Conservation (phyloP, 2,113 vertebrate species). For the Datnioides undecimradiatus region DNA sequence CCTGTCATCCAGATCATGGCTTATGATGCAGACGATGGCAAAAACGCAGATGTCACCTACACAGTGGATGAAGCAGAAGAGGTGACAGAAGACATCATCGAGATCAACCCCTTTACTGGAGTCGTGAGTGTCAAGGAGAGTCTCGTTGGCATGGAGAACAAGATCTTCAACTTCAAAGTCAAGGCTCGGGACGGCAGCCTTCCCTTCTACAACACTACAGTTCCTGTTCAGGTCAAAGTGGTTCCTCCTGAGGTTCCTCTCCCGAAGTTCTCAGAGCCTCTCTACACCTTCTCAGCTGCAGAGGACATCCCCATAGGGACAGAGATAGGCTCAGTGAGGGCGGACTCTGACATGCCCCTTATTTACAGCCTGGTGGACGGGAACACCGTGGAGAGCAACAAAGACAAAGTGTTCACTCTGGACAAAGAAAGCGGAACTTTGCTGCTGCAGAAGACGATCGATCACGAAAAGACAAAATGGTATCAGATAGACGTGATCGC, state of each 20-base stretch:
- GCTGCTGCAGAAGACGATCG: constrained; percentile 90
- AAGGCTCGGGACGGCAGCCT: constrained; percentile 93
- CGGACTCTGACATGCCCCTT: constrained; percentile 89
- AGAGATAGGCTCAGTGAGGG: constrained; percentile 92
- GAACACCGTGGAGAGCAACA: constrained; percentile 95
- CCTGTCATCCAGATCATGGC: constrained; percentile 95
- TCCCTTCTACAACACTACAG: constrained; percentile 91
- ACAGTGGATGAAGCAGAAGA: constrained; percentile 89
- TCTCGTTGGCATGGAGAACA: constrained; percentile 92
- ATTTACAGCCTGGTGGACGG: constrained; percentile 97
- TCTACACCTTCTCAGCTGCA: constrained; percentile 93
- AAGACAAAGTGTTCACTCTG: constrained; percentile 90
- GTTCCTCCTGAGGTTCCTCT: constrained; percentile 91
- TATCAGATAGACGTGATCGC: constrained; percentile 96
- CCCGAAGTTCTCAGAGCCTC: constrained; percentile 95
- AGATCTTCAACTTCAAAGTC: constrained; percentile 92
- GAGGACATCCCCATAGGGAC: constrained; percentile 93
- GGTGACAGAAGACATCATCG: constrained; percentile 89
- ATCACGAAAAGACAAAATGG: constrained; percentile 95
- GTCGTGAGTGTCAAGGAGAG: constrained; percentile 93
- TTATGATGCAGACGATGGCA: constrained; percentile 95
- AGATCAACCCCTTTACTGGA: constrained; percentile 94
- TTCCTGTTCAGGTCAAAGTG: constrained; percentile 92
- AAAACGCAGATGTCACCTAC: constrained; percentile 96
- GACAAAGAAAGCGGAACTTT: constrained; percentile 90